Evolutionary conservation across 2,797 vertebrate species (phyloP).

Genomic region (Sarcoramphus papa): DNA sequence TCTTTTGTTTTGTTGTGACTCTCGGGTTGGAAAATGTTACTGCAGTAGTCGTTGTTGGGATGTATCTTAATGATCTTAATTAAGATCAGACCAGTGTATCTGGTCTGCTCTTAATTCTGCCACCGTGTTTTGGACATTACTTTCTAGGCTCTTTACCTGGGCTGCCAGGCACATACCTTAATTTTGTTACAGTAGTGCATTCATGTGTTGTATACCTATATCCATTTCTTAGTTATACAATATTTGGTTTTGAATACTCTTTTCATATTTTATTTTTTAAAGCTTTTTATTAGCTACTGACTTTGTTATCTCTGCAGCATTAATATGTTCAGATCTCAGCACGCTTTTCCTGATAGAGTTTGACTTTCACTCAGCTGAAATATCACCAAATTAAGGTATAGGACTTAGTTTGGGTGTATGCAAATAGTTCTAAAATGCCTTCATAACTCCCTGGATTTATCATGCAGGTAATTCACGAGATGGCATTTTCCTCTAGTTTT

Average conservation of each 20-base stretch:
- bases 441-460: not conserved
- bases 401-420: not conserved
- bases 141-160: not conserved
- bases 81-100: not conserved
- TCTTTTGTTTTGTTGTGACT: not conserved
- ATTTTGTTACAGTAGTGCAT: not conserved
- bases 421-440: not conserved
- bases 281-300: not conserved
- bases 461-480: not conserved
- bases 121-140: not conserved
- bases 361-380: not conserved
- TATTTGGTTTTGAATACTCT: not conserved
- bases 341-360: not conserved
- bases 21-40: not conserved
- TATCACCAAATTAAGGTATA: not conserved
- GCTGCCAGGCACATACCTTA: not conserved
- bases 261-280: not conserved
- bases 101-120: not conserved
- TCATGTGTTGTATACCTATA: not conserved
- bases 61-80: not conserved
- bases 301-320: not conserved
- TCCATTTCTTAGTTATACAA: not conserved
- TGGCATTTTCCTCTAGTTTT: not conserved
- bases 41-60: not conserved
- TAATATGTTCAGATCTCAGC: not conserved